Conservation (phyloP, 2,888 invertebrate genomes). For the Ephialtes manifestator region DNA sequence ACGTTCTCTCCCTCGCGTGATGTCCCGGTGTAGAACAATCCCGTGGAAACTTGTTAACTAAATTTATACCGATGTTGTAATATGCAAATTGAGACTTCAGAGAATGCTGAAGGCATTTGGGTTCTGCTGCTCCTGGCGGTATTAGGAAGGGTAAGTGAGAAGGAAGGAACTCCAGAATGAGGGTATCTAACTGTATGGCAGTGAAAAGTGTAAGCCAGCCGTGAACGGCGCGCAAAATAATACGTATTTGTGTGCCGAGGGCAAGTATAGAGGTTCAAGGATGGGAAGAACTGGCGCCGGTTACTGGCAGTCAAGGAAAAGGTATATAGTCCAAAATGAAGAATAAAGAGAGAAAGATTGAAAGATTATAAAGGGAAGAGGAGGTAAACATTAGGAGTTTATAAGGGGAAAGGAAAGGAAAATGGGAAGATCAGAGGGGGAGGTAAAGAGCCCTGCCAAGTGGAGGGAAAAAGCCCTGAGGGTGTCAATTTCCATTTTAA, state of each 20-base stretch:
- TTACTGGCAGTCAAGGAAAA: neutral
- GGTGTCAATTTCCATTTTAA: conserved; percentile 75
- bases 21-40: conserved; percentile 18
- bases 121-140: neutral
- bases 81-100: conserved; percentile 66
- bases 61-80: conserved; percentile 67
- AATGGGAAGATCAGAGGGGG: neutral
- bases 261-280: conserved; percentile 23
- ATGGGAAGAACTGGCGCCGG: conserved; percentile 28
- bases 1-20: conserved; percentile 14
- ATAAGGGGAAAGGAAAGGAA: too few species aligned
- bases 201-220: conserved; percentile 9
- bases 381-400: too few species aligned
- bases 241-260: conserved; percentile 14
- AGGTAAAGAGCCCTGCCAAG: too few species aligned
- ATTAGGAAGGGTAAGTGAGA: conserved; percentile 18
- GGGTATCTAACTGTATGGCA: neutral
- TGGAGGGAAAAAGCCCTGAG: conserved; percentile 17
- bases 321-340: neutral
- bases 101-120: conserved; percentile 9
- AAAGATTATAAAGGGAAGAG: too few species aligned
- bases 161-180: conserved; percentile 24
- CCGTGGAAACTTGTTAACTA: conserved; percentile 57
- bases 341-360: neutral
- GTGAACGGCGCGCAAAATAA: neutral